Conservation (phyloP, 2,113 vertebrate genomes). For the Hydrolagus affinis region DNA sequence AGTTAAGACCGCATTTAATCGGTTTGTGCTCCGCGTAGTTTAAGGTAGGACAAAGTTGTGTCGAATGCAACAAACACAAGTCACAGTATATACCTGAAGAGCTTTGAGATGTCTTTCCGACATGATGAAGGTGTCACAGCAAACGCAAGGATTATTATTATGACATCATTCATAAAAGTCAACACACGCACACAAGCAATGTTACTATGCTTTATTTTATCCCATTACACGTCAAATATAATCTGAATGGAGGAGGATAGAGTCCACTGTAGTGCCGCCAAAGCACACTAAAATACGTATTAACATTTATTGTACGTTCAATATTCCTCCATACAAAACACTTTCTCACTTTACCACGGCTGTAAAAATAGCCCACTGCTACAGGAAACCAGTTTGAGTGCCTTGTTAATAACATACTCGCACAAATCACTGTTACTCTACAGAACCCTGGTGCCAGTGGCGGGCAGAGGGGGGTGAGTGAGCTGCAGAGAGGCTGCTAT, state of each 20-base stretch:
- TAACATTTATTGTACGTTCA: slow-evolving; percentile 35
- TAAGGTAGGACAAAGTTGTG: too few relatives aligned
- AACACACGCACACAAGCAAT: slow-evolving; percentile 16
- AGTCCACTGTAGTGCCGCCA: slow-evolving; percentile 72
- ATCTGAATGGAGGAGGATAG: slow-evolving; percentile 81
- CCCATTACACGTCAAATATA: slow-evolving; percentile 38
- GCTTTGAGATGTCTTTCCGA: too few relatives aligned
- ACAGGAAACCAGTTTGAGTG: slow-evolving; percentile 42
- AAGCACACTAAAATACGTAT: slow-evolving; percentile 56
- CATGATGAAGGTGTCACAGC: too few relatives aligned
- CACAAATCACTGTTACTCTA: slow-evolving; percentile 37
- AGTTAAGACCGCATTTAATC: too few relatives aligned
- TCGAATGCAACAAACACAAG: not conserved
- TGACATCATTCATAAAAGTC: slow-evolving; percentile 2
- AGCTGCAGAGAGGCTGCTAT: slow-evolving; percentile 32
- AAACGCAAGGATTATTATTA: too few relatives aligned
- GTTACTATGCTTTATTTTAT: slow-evolving; percentile 30
- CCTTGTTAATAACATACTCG: slow-evolving; percentile 41
- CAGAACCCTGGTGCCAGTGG: slow-evolving; percentile 36
- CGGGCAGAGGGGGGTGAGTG: slow-evolving; percentile 13
- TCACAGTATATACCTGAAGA: too few relatives aligned
- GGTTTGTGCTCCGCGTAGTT: too few relatives aligned
- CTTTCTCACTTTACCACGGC: slow-evolving; percentile 37
- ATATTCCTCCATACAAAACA: slow-evolving; percentile 44
- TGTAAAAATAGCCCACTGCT: slow-evolving; percentile 50